These are phyloP conservation scores for Pteropus rufus DNA, from an alignment of 2,797 vertebrate genomes.

Conservation along the genomic window DNA sequence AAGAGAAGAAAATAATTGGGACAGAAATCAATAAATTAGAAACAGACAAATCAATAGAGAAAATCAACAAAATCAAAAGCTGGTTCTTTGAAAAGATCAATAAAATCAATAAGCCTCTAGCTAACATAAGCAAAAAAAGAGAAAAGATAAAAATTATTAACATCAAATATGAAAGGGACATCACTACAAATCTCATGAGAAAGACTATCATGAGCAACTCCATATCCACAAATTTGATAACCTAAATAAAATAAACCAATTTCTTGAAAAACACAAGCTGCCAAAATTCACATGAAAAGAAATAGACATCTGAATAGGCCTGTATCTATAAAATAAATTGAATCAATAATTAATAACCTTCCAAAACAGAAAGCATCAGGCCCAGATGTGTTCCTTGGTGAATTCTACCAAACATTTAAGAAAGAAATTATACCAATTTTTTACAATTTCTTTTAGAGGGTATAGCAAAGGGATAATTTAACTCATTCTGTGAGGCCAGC, in stretches of 20 bases:
- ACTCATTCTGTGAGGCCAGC: not conserved
- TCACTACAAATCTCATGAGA: not conserved
- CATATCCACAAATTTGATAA: not conserved
- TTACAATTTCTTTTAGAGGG: not conserved
- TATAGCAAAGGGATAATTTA: not conserved
- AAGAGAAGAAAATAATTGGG: not conserved
- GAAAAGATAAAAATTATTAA: not conserved
- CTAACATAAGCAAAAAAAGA: not conserved
- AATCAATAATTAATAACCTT: not conserved
- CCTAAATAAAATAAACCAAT: not conserved
- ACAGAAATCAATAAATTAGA: not conserved
- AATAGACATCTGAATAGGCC: not conserved
- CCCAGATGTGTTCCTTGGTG: not conserved
- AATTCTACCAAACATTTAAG: not conserved
- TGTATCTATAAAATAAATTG: not conserved
- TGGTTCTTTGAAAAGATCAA: not conserved
- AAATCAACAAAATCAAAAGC: not conserved
- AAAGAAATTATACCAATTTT: not conserved
- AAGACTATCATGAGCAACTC: not conserved
- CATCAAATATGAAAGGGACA: not conserved
- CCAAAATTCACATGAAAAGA: not conserved
- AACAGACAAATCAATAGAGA: not conserved
- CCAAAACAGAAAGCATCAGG: not conserved
- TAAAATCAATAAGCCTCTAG: not conserved
- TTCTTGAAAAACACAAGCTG: not conserved